Evolutionary conservation across 2,797 vertebrate species (phyloP).

Genomic region (Characodon lateralis): DNA sequence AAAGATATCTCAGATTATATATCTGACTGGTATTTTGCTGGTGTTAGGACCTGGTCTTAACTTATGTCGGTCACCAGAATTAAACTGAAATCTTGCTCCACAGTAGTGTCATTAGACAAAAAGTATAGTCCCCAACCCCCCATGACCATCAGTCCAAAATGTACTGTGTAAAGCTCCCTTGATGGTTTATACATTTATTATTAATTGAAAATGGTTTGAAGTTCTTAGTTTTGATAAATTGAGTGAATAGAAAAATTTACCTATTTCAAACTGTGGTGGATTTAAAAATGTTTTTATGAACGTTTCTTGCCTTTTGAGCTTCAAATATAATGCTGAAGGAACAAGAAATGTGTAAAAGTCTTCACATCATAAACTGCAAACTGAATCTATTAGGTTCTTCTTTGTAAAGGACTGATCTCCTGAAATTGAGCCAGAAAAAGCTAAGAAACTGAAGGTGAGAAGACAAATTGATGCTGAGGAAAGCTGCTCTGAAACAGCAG

Average conservation of each 20-base stretch:
- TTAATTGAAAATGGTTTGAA: not conserved
- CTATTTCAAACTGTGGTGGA: not conserved
- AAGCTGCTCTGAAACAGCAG: constrained; percentile 15
- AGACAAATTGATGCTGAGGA: constrained; percentile 11
- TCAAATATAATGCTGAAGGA: not conserved
- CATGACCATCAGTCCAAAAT: no score
- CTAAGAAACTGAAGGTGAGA: not conserved
- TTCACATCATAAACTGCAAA: not conserved
- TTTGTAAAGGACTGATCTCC: not conserved
- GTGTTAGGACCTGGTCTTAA: not conserved
- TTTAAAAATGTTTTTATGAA: not conserved
- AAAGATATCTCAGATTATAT: not conserved
- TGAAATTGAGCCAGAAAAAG: not conserved
- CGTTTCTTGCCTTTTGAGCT: not conserved
- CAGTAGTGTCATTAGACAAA: not conserved
- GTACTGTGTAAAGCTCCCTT: not conserved
- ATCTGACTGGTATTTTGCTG: not conserved
- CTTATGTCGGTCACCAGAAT: not conserved
- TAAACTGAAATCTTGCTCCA: not conserved
- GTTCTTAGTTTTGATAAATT: not conserved
- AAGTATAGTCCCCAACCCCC: no score
- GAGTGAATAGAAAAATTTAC: not conserved
- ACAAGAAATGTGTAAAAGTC: not conserved
- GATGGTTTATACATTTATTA: not conserved
- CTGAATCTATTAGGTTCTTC: not conserved